phyloP scores from a whole-genome alignment of 2,113 vertebrate species.

The Microtus montanus region DNA sequence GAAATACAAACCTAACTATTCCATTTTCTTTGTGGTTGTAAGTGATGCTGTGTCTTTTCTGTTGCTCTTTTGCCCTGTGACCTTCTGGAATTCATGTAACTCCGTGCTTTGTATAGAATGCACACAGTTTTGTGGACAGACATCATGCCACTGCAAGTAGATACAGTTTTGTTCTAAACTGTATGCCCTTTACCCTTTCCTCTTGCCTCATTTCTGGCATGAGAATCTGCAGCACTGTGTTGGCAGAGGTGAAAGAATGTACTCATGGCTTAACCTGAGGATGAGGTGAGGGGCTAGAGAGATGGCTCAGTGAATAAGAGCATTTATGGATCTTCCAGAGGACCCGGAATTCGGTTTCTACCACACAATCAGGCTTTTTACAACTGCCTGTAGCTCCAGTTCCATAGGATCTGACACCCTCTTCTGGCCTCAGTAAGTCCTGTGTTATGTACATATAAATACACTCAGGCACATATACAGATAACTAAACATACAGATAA shows the following conservation, averaged over 20 bases:
- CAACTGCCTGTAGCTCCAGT: background rate
- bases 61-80: slow-evolving; percentile 2
- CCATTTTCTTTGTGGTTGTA: slow-evolving; percentile 43
- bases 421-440: background rate
- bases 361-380: background rate
- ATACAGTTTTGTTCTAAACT: slow-evolving; percentile 23
- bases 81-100: background rate
- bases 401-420: background rate
- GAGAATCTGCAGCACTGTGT: background rate
- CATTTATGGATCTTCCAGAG: background rate
- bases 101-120: background rate
- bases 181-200: background rate
- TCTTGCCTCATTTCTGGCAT: background rate
- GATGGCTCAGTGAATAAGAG: background rate
- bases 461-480: background rate
- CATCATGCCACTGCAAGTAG: slow-evolving; percentile 4
- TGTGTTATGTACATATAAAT: background rate
- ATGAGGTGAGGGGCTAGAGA: background rate
- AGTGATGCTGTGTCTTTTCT: background rate
- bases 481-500: background rate
- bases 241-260: background rate
- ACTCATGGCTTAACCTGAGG: background rate
- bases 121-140: slow-evolving; percentile 2
- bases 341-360: background rate
- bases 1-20: slow-evolving; percentile 6